These are phyloP conservation scores for Astyanax mexicanus DNA, from an alignment of 2,797 vertebrate species.

Conservation along the genomic window DNA sequence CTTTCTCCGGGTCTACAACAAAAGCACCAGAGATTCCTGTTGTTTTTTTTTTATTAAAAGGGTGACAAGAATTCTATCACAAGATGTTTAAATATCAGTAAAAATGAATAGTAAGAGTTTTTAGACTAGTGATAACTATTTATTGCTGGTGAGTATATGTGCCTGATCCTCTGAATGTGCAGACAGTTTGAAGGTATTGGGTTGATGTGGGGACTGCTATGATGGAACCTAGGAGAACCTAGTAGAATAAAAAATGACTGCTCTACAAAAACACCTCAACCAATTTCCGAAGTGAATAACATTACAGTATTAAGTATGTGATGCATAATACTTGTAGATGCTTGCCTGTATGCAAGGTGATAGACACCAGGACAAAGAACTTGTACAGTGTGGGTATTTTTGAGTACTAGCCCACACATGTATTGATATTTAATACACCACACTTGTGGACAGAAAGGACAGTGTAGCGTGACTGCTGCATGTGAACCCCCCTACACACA, in stretches of 20 bases:
- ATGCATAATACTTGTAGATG: not conserved
- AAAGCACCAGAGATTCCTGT: not conserved
- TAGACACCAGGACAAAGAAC: not conserved
- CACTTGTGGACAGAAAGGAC: slow-evolving; percentile 61
- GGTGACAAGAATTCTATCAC: not conserved
- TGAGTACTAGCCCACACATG: slow-evolving; percentile 14
- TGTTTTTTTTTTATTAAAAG: not conserved
- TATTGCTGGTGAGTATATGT: not conserved
- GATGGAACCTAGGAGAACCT: not conserved
- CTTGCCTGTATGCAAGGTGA: not conserved
- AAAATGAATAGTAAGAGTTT: not conserved
- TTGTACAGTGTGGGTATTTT: not conserved
- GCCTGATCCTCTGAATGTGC: not conserved
- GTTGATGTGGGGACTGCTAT: not conserved
- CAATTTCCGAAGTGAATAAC: too few species aligned
- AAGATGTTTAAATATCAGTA: not conserved
- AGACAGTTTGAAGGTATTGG: not conserved
- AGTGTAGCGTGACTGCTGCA: slow-evolving; percentile 67
- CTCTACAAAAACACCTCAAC: too few species aligned
- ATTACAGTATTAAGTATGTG: not conserved
- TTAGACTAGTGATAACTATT: not conserved
- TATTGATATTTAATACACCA: slow-evolving; percentile 77
- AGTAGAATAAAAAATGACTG: too few species aligned
- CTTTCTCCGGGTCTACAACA: slow-evolving; percentile 31
- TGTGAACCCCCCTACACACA: slow-evolving; percentile 60